Percentiles rank a stretch among this genome's conserved stretches.
These are phyloP conservation scores for Tethya wilhelma DNA, from an alignment of 37 sponge, comb jelly and placozoan species.

Conservation along the genomic window DNA sequence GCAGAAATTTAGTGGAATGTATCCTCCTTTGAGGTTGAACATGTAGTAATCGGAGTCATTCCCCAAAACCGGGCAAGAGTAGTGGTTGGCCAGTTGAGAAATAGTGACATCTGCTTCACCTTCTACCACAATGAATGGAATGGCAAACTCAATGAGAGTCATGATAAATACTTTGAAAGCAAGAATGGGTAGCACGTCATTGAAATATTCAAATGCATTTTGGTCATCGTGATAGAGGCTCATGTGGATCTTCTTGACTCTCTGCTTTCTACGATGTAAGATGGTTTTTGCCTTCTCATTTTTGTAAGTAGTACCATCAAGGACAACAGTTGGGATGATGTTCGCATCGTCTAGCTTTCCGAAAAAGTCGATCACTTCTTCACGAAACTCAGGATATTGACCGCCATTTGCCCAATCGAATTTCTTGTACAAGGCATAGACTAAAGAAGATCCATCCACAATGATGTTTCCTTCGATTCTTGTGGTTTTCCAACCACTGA, in stretches of 20 bases:
- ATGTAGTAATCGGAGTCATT: slow-evolving; percentile 84
- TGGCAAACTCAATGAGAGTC: slow-evolving; percentile 27
- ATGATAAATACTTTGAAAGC: slow-evolving; percentile 34
- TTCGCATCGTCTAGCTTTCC: too few relatives aligned
- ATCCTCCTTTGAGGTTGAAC: slow-evolving; percentile 65
- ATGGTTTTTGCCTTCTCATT: slow-evolving; percentile 47
- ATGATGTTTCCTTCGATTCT: too few relatives aligned
- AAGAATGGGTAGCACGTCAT: slow-evolving; percentile 56
- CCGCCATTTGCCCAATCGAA: too few relatives aligned
- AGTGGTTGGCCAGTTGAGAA: slow-evolving; percentile 53
- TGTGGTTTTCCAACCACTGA: too few relatives aligned
- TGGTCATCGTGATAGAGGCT: too few relatives aligned
- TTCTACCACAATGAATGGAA: slow-evolving; percentile 58
- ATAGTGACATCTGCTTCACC: slow-evolving; percentile 74
- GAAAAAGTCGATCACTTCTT: too few relatives aligned
- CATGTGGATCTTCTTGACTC: not conserved
- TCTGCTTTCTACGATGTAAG: not conserved
- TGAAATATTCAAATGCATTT: too few relatives aligned
- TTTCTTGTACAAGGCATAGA: too few relatives aligned
- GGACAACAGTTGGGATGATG: too few relatives aligned
- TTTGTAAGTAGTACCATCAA: slow-evolving; percentile 74
- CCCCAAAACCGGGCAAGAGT: slow-evolving; percentile 67
- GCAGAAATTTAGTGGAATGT: slow-evolving; percentile 59
- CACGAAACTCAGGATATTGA: too few relatives aligned
- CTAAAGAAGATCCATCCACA: too few relatives aligned